Evolutionary conservation across 2,797 vertebrate genomes (phyloP).

Genomic region (Sebastes itinus): DNA sequence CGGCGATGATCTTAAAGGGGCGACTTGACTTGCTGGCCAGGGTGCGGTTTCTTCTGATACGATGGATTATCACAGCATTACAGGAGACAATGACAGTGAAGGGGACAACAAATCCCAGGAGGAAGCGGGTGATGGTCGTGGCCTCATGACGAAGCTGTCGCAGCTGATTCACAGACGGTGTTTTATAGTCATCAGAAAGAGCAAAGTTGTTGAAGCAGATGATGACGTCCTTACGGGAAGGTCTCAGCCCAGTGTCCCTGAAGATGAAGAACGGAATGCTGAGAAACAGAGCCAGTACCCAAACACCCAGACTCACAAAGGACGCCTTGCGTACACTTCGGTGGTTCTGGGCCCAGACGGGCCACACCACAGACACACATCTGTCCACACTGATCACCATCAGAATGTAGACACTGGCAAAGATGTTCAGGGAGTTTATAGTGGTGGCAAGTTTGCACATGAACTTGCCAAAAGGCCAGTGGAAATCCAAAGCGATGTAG

Average conservation of each 20-base stretch:
- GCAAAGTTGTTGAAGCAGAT: too few relatives aligned
- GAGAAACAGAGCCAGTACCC: slow-evolving; percentile 83
- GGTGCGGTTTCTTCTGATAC: slow-evolving; percentile 70
- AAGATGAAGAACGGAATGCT: slow-evolving; percentile 86
- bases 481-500: slow-evolving; percentile 84
- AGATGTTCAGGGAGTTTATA: slow-evolving; percentile 84
- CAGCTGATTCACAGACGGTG: too few relatives aligned
- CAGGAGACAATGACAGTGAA: not conserved
- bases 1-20: slow-evolving; percentile 88
- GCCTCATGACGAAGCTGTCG: too few relatives aligned
- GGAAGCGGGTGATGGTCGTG: too few relatives aligned
- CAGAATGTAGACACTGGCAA: slow-evolving; percentile 78
- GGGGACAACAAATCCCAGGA: too few relatives aligned
- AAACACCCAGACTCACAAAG: slow-evolving; percentile 49
- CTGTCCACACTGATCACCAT: slow-evolving; percentile 90
- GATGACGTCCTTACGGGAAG: not conserved
- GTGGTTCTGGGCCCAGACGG: slow-evolving; percentile 88
- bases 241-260: slow-evolving; percentile 76
- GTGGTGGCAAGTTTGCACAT: slow-evolving; percentile 90
- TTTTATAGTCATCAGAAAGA: too few relatives aligned
- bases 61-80: not conserved
- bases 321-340: slow-evolving; percentile 80
- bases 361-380: slow-evolving; percentile 86
- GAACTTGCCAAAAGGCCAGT: slow-evolving; percentile 90
- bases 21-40: slow-evolving; percentile 82